Evolutionary conservation across 2,113 vertebrate species (phyloP), one percentile per base, ranked within the genome.

Genomic region (Cinclus cinclus): DNA sequence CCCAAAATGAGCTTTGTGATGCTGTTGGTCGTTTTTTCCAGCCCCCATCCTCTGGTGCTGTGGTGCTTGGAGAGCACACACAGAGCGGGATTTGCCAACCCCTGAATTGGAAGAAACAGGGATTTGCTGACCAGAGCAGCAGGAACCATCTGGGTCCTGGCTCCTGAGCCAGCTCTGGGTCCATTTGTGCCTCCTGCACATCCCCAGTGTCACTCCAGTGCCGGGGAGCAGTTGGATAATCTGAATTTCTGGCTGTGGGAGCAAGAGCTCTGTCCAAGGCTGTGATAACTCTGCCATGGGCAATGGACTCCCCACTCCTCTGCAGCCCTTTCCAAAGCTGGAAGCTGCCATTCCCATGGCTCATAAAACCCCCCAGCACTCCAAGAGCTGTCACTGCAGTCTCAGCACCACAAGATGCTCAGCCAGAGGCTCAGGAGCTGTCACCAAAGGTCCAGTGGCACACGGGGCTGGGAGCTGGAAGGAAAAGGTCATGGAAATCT

Each of bases 311-410:
- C 55, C 42, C n/a, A 3, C 25, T 64, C 71, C 62, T 60, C 67
- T 69, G n/a, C 80, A 46, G 41, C 37, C 68, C 46, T 27, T 33
- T 6, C 73, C 71, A 42, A 6, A 30, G 39, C 68, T 92, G 80
- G 69, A 18, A 75, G 18, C 27, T 53, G 39, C 42, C 2, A 1
- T 14, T 31, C 31, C 28, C 56, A 6, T 0, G 13, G 31, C 68
- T 58, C 22, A 2, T 0, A 2, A 31, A 47, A 3, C 9, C 25
- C 14, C 49, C 12, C 21, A 35, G 41, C 0, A 0, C n/a, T 23
- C 39, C 9, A 1, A 35, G 56, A 18, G 55, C 28, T 50, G 20
- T 8, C 3, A 4, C 4, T 27, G 64, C 63, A 11, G 23, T 5
- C 31, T 35, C 20, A 15, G 19, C 42, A 7, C 7, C 3, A 23